Evolutionary conservation across 2,113 vertebrate genomes (phyloP), one percentile per base, ranked within the genome.

Genomic region (Pelobates fuscus): DNA sequence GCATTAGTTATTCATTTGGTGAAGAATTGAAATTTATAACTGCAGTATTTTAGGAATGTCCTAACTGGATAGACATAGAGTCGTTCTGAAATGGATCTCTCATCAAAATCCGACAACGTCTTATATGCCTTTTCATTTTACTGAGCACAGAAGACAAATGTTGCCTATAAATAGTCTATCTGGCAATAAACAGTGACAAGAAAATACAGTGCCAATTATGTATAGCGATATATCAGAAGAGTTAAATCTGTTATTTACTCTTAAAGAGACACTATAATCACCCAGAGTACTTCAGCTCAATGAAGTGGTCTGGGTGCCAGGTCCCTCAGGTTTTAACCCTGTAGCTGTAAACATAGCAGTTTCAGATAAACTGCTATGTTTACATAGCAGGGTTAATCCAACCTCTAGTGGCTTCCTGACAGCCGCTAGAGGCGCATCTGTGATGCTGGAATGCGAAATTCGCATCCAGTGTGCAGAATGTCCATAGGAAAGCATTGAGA

Each of bases 1-100:
- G 37, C 63, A 74, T 74, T 66, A 74, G 64, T 74, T 74, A 74
- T 74, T 74, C 20, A 74, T 65, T 58, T 57, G 52, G 72, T 30
- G 32, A 64, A 43, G 62, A 67, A 52, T 67, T 27, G 25, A 37
- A 60, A 75, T 75, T 75, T 75, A 75, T 59, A 64, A 6, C 63
- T 17, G 72, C 64, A 59, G 64, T 75, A 75, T 75, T 75, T 75
- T 75, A 75, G 23, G 41, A 67, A 26, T 59, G 24, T 60, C 52
- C 41, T 60, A 67, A 37, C 41, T 41, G 25, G 71, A 25, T 67
- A 67, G 63, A 75, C 67, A 75, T 75, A 75, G 32, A 58, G 63
- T n/a, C 46, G 52, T 2, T 23, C 14, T 66, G 52, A 43, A 75
- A 29, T 67, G 63, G 32, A 67, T 64, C 52, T 52, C 24, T 59